These are phyloP conservation scores for Tangara arthus DNA, from an alignment of 2,797 vertebrate genomes.

Conservation along the genomic window DNA sequence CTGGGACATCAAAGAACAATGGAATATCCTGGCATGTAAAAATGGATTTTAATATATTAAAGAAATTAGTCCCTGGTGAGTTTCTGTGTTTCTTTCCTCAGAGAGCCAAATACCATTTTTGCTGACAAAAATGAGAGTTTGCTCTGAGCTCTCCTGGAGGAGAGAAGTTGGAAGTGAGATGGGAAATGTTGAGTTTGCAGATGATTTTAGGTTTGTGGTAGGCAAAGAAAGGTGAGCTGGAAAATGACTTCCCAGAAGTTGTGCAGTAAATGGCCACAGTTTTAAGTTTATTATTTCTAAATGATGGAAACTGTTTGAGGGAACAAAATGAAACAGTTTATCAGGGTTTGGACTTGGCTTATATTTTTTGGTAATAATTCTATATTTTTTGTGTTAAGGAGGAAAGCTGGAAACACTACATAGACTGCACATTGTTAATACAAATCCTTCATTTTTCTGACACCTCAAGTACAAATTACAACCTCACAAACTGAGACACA, in stretches of 20 bases:
- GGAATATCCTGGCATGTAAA: conserved; percentile 47
- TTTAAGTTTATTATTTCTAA: neutral
- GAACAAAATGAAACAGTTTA: neutral
- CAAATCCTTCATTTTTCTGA: neutral
- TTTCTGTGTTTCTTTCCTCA: neutral
- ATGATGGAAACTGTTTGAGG: neutral
- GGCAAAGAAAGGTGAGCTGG: neutral
- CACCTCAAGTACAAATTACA: neutral
- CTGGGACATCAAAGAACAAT: conserved; percentile 62
- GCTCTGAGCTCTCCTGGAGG: neutral
- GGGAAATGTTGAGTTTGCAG: neutral
- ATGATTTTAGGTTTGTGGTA: neutral
- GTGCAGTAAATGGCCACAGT: neutral
- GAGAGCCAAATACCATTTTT: neutral
- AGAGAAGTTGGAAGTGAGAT: neutral
- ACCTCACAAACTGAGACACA: neutral
- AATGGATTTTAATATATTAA: conserved; percentile 49
- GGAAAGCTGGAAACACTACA: neutral
- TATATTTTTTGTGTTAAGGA: neutral
- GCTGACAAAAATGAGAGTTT: conserved; percentile 23
- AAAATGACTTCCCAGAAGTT: neutral
- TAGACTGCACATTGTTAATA: neutral
- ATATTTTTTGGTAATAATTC: neutral
- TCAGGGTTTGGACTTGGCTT: neutral
- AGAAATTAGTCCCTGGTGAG: conserved; percentile 57